Percentiles rank a stretch among this genome's conserved stretches.
Evolutionary conservation across 1,140 invertebrate species (phyloP).

Genomic region (Conus ventricosus): DNA sequence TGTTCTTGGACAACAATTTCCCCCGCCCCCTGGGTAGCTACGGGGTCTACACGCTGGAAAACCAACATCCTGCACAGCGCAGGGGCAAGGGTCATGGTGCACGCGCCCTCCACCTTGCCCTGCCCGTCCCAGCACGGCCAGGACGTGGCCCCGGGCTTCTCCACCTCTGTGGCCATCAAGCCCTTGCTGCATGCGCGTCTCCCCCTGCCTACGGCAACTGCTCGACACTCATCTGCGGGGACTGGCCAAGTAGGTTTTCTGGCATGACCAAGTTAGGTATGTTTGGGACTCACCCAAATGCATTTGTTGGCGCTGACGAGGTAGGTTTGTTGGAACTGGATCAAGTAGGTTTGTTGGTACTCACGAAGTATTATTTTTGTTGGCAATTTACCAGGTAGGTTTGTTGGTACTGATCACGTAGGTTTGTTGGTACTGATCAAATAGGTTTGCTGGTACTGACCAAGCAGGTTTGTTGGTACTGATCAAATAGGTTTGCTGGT

Average conservation of each 20-base stretch:
- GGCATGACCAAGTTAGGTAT: no score
- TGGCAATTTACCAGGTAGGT: no score
- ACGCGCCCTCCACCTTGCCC: conserved; percentile 73
- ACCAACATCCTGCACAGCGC: conserved; percentile 69
- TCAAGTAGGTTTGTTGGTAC: no score
- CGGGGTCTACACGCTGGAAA: conserved; percentile 65
- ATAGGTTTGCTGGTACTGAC: no score
- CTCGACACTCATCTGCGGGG: conserved; percentile 51
- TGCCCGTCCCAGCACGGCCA: conserved; percentile 71
- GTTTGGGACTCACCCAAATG: no score
- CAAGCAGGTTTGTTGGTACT: no score
- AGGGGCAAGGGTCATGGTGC: conserved; percentile 73
- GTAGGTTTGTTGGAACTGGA: no score
- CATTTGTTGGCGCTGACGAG: no score
- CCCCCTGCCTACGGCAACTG: conserved; percentile 67
- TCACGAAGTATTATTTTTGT: no score
- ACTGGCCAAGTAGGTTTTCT: conserved; percentile 45
- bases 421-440: no score
- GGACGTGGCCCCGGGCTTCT: conserved; percentile 70
- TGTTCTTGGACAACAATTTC: conserved; percentile 67
- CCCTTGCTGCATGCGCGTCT: conserved; percentile 60
- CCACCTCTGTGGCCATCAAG: conserved; percentile 68
- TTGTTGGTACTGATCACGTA: no score
- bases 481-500: no score
- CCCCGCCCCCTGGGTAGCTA: conserved; percentile 64